Evolutionary conservation across 2,888 invertebrate genomes (phyloP).

Genomic region (Rutpela maculata): DNA sequence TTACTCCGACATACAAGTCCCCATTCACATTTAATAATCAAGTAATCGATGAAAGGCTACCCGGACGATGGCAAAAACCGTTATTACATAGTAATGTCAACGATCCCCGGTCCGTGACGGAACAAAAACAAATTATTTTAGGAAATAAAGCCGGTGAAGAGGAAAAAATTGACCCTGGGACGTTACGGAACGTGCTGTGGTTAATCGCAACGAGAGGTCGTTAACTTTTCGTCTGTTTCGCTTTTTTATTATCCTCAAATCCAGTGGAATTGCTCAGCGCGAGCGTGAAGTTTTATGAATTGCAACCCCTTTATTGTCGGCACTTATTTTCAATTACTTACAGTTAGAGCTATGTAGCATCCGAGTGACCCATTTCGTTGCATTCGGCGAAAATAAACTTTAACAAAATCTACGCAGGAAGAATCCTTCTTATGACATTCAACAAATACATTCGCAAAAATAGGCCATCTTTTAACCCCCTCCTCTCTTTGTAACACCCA

Average conservation of each 20-base stretch:
- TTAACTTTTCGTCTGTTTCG: constrained; percentile 27
- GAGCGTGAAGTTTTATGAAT: constrained; percentile 20
- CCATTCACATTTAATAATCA: not conserved
- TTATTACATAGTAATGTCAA: constrained; percentile 9
- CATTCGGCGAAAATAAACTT: not conserved
- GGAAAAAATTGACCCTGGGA: constrained; percentile 8
- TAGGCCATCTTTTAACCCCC: no score
- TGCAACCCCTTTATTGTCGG: constrained; percentile 10
- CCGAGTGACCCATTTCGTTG: constrained; percentile 8
- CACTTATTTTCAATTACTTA: not conserved
- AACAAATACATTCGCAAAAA: no score
- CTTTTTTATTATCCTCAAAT: constrained; percentile 12
- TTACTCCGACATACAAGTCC: not conserved
- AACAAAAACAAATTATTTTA: constrained; percentile 16
- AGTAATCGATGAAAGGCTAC: not conserved
- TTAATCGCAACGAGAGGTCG: constrained; percentile 25
- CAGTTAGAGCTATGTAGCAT: no score
- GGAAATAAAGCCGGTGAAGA: not conserved
- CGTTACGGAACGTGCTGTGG: not conserved
- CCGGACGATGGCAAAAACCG: not conserved
- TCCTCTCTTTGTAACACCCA: no score
- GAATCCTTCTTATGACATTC: no score
- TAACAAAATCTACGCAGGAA: not conserved
- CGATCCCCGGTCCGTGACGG: not conserved
- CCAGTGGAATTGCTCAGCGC: not conserved